Conservation (phyloP, 2,888 invertebrate species). For the Drosophila kambysellisi region DNA sequence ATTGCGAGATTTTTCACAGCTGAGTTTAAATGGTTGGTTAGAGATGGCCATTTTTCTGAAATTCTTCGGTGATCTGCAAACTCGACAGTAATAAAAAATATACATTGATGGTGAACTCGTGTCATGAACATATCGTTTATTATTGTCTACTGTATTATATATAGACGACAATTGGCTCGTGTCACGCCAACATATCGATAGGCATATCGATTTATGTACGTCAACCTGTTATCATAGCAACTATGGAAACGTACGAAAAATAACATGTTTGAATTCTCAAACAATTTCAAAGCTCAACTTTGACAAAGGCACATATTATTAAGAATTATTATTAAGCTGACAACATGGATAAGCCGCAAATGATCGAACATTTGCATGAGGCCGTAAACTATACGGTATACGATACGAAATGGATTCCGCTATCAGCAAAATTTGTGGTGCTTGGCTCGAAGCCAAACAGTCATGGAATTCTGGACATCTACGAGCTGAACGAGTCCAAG, state of each 20-base stretch:
- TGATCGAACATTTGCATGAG: constrained; percentile 94
- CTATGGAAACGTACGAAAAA: constrained; percentile 40
- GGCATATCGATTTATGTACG: constrained; percentile 1
- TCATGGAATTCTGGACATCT: constrained; percentile 93
- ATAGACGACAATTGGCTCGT: neutral
- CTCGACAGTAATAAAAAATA: too few relatives aligned
- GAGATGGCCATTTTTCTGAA: too few relatives aligned
- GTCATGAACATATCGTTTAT: too few relatives aligned
- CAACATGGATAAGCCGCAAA: constrained; percentile 92
- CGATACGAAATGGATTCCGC: constrained; percentile 98
- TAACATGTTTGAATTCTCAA: constrained; percentile 15
- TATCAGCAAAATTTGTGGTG: constrained; percentile 96
- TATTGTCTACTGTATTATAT: too few relatives aligned
- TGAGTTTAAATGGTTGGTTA: too few relatives aligned
- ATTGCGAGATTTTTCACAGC: too few relatives aligned
- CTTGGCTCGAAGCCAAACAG: constrained; percentile 94
- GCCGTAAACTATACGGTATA: constrained; percentile 93
- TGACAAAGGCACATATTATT: neutral
- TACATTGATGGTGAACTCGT: too few relatives aligned
- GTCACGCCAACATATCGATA: neutral
- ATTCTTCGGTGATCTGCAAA: too few relatives aligned
- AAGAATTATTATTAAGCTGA: neutral
- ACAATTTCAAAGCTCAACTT: constrained; percentile 11
- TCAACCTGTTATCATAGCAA: constrained; percentile 10
- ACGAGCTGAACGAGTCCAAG: constrained; percentile 91